Percentiles rank a stretch among this genome's conserved stretches.
These are phyloP conservation scores for Diglossa cyanea DNA, from an alignment of 2,797 vertebrate species.

Conservation along the genomic window DNA sequence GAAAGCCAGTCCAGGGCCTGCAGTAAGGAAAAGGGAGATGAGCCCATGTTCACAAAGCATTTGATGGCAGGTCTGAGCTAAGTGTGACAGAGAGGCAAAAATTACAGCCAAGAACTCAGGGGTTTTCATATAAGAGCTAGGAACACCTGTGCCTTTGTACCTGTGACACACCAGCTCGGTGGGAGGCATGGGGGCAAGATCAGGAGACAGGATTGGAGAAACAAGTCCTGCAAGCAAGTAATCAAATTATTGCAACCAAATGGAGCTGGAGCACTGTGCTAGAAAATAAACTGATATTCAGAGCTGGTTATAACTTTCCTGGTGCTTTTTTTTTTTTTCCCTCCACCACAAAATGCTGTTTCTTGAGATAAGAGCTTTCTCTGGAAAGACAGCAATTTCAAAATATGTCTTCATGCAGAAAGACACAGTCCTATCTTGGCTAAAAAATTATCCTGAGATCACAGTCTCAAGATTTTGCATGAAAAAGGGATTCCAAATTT, in stretches of 20 bases:
- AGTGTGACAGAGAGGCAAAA: background rate
- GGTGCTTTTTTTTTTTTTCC: background rate
- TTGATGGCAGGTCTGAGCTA: background rate
- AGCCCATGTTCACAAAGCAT: background rate
- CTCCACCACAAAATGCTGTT: background rate
- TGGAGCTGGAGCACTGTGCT: background rate
- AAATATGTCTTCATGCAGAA: background rate
- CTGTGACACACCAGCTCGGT: background rate
- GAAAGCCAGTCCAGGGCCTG: conserved; percentile 91
- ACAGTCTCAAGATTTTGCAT: background rate
- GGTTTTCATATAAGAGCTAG: background rate
- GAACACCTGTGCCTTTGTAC: background rate
- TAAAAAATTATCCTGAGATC: background rate
- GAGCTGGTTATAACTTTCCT: background rate
- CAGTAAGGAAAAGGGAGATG: background rate
- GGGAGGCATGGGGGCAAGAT: background rate
- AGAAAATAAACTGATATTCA: background rate
- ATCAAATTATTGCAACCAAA: background rate
- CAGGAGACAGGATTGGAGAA: background rate
- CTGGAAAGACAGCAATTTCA: conserved; percentile 17
- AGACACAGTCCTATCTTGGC: background rate
- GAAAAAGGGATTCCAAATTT: background rate
- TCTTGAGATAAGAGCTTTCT: conserved; percentile 4
- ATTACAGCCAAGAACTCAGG: background rate
- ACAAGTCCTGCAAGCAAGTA: background rate